A percentile compares a stretch with the other conserved stretches of the same genome.
These are phyloP conservation scores for Yponomeuta sedellus DNA, from an alignment of 2,888 invertebrate genomes.

Conservation along the genomic window DNA sequence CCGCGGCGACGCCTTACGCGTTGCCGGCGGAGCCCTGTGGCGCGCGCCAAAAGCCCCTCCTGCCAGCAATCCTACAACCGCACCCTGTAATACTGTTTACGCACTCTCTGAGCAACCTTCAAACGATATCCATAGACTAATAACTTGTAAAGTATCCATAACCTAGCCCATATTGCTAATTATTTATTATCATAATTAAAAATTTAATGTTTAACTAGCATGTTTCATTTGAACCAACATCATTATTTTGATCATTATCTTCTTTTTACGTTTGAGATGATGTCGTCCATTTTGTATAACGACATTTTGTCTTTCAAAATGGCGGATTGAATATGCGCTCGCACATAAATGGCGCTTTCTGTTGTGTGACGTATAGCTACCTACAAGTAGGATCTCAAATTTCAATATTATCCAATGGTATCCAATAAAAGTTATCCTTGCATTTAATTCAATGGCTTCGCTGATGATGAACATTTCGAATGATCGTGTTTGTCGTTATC, in stretches of 20 bases:
- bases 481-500: not conserved
- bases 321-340: slow-evolving; percentile 9
- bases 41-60: slow-evolving; percentile 50
- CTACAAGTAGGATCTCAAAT: too few species aligned
- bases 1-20: slow-evolving; percentile 57
- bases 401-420: not conserved
- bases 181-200: slow-evolving; percentile 63
- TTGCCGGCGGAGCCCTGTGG: slow-evolving; percentile 62
- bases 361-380: not conserved
- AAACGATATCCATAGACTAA: slow-evolving; percentile 69
- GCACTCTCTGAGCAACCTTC: slow-evolving; percentile 63
- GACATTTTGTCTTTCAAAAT: slow-evolving; percentile 2
- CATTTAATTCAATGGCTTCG: not conserved
- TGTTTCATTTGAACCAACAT: slow-evolving; percentile 30
- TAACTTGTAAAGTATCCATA: slow-evolving; percentile 40
- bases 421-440: not conserved
- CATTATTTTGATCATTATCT: not conserved
- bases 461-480: not conserved
- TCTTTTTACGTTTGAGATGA: not conserved
- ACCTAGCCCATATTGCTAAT: slow-evolving; percentile 49
- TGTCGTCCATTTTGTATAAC: slow-evolving; percentile 7
- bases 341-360: not conserved
- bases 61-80: slow-evolving; percentile 54
- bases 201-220: slow-evolving; percentile 37
- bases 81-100: slow-evolving; percentile 65